Base-by-base conservation (phyloP, 2,113 vertebrate genomes). In the Callorhinus ursinus region DNA sequence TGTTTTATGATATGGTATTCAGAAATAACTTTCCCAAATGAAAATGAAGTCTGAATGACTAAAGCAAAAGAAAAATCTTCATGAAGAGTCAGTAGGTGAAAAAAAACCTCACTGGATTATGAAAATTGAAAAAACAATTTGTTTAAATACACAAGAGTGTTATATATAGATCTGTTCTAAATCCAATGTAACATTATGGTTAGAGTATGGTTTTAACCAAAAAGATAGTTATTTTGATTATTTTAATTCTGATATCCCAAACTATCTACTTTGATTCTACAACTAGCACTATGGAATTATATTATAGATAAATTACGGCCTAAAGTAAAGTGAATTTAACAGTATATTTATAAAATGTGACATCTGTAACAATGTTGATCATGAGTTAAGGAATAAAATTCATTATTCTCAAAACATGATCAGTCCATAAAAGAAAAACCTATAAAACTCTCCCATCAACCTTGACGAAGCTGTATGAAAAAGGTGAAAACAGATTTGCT, bases 311-410 rank as follows among this genome's bases (percentile, higher is more conserved):
- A 86, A 86, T 33, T 51, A 88, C 8, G 53, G 59, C 28, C 63
- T 61, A 80, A 28, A 85, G 69, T 49, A 77, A 80, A 93, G 53
- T 89, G 77, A 81, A 88, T 59, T 76, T 81, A 93, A 94, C 31
- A 89, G 31, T 59, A 4, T 57, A 28, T 83, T 91, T 91, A 49
- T 69, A 65, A 95, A 88, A 72, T 53, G 19, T 88, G 24, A 0
- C 19, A 61, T 31, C 7, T 18, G 22, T 87, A 93, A 91, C 39
- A 72, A 79, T 80, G 87, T 13, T 87, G 69, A 96, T 36, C 65
- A 90, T 67, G 69, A 96, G 91, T 80, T 84, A 84, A 96, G 94
- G 24, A 77, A 82, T 88, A 53, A 97, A 93, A 61, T 55, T 93
- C 46, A 77, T 81, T 51, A 90, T 53, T 88, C 18, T 88, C 26